Evolutionary conservation across 2,113 vertebrate species (phyloP).

Genomic region (Fulmarus glacialis): DNA sequence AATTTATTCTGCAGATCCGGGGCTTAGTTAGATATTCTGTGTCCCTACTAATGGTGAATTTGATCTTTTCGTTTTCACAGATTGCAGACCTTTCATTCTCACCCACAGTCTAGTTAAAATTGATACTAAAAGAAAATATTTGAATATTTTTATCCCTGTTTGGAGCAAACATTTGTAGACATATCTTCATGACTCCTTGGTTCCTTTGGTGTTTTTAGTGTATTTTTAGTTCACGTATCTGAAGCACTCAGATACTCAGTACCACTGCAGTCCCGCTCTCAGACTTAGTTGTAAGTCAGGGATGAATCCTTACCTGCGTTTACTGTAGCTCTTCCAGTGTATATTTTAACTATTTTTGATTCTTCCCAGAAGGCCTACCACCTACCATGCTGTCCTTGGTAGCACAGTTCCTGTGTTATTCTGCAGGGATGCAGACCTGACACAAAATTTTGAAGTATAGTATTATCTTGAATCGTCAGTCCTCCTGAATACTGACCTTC

Average conservation of each 20-base stretch:
- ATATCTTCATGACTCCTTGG: not conserved
- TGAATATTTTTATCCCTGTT: not conserved
- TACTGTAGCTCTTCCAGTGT: not conserved
- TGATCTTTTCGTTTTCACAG: slow-evolving; percentile 19
- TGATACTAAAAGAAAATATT: slow-evolving; percentile 14
- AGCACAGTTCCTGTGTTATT: not conserved
- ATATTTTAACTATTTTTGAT: not conserved
- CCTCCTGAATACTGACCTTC: not conserved
- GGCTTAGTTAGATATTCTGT: not conserved
- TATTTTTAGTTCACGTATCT: not conserved
- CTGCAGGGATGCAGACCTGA: not conserved
- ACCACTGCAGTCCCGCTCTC: not conserved
- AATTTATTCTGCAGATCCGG: not conserved
- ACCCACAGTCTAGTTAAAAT: not conserved
- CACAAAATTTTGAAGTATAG: not conserved
- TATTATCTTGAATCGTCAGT: not conserved
- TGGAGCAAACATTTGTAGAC: not conserved
- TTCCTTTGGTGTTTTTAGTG: not conserved
- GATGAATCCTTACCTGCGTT: not conserved
- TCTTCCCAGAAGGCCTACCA: not conserved
- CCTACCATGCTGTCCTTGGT: not conserved
- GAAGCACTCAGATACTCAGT: not conserved
- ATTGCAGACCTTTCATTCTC: slow-evolving; percentile 36
- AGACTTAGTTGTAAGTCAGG: not conserved
- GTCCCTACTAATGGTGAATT: not conserved